These are phyloP conservation scores for Iguana delicatissima DNA, from an alignment of 2,797 vertebrate species.

Conservation along the genomic window DNA sequence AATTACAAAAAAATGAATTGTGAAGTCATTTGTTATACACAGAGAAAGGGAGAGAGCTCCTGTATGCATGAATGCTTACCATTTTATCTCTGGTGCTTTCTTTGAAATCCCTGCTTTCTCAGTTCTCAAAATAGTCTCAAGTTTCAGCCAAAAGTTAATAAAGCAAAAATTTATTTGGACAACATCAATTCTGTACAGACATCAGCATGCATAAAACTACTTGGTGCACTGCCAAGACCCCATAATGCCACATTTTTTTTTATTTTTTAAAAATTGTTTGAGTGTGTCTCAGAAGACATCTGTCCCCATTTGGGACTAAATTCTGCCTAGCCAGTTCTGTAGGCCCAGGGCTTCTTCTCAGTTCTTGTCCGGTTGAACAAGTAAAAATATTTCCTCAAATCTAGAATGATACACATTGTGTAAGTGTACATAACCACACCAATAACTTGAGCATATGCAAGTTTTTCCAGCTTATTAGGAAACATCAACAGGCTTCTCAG, in stretches of 20 bases:
- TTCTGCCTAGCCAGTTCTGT: background rate
- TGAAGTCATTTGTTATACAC: background rate
- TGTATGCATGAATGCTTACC: background rate
- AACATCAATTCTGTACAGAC: slow-evolving; percentile 28
- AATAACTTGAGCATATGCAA: background rate
- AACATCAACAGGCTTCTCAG: no score
- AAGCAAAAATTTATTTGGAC: slow-evolving; percentile 13
- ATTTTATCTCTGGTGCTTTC: background rate
- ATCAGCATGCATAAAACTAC: slow-evolving; percentile 42
- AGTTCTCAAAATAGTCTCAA: slow-evolving; percentile 31
- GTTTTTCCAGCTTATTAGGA: background rate
- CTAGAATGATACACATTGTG: background rate
- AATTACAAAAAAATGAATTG: background rate
- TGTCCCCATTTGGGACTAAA: background rate
- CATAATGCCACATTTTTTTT: background rate
- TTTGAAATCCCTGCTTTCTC: background rate
- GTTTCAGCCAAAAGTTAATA: slow-evolving; percentile 46
- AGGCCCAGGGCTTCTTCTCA: background rate
- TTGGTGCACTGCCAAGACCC: background rate
- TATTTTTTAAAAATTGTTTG: background rate
- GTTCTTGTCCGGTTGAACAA: background rate
- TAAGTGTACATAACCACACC: background rate
- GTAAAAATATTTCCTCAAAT: background rate
- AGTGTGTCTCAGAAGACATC: background rate
- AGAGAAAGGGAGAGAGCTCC: background rate